Evolutionary conservation across 2,797 vertebrate genomes (phyloP), one percentile per base, ranked within the genome.

Genomic region (Manis pentadactyla): DNA sequence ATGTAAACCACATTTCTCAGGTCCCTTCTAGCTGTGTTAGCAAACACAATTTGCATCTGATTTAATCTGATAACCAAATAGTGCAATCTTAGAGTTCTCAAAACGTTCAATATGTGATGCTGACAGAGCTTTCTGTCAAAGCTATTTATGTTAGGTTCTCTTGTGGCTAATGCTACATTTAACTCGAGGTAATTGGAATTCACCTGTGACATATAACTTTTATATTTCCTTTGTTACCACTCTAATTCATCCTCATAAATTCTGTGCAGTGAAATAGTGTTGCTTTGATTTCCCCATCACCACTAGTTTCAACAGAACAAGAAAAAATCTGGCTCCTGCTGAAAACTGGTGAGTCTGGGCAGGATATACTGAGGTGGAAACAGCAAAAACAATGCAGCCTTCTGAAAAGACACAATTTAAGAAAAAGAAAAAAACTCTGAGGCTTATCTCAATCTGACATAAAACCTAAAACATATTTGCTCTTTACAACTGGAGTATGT

Each of bases 171-270:
- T 42, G 11, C 23, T 42, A 82, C 29, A 82, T 71, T 66, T 86
- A 68, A 49, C 19, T 53, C 69, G 21, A 78, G 29, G 19, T 68
- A 15, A 77, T 42, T 74, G 31, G 11, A 46, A 87, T 5, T 77
- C 17, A 68, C 66, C 29, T 81, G 4, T 19, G 21, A 29, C 37
- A 27, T 49, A 88, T 39, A 69, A 34, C 27, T 66, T 74, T 69
- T 34, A 10, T 51, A 84, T n/a, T 69, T 89, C 75, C 14, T 79
- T 82, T 85, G 39, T 82, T 94, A 86, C 31, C 73, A 86, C n/a
- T 69, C 69, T 90, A 61, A 82, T 2, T 82, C 51, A 57, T 64
- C 17, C 21, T 77, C 23, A 18, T 69, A 51, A 63, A 0, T 37
- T 87, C 57, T 57, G 57, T 23, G 15, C 13, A 10, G 2, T 57